Conservation (phyloP, 2,888 invertebrate species). For the Exocentrus adspersus region DNA sequence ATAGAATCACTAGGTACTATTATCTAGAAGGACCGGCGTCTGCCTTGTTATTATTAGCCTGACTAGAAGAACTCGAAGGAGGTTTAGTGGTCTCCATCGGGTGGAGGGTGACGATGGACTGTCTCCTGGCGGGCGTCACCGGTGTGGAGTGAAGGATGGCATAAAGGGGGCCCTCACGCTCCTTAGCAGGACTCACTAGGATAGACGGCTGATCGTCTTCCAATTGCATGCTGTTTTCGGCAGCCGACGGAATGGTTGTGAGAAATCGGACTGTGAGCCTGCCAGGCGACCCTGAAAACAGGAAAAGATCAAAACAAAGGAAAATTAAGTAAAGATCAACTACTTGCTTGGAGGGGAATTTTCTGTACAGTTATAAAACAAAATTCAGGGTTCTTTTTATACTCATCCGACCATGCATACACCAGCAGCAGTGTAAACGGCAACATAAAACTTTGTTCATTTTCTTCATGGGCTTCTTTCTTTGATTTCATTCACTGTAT, state of each 20-base stretch:
- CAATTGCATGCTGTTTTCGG: slow-evolving; percentile 75
- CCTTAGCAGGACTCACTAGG: slow-evolving; percentile 58
- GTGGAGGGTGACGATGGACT: slow-evolving; percentile 62
- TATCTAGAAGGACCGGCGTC: slow-evolving; percentile 53
- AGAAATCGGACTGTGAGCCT: slow-evolving; percentile 69
- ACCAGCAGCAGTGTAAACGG: too few relatives aligned
- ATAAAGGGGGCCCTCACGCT: slow-evolving; percentile 59
- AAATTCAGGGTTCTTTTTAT: too few relatives aligned
- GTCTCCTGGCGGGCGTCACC: slow-evolving; percentile 55
- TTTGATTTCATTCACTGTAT: too few relatives aligned
- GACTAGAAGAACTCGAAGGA: slow-evolving; percentile 46
- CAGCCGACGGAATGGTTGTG: slow-evolving; percentile 79
- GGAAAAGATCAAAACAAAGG: too few relatives aligned
- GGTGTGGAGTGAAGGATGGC: slow-evolving; percentile 61
- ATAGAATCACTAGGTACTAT: slow-evolving; percentile 49
- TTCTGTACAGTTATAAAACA: not conserved
- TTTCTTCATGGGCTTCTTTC: too few relatives aligned
- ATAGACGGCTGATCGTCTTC: slow-evolving; percentile 69
- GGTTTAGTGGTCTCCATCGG: slow-evolving; percentile 54
- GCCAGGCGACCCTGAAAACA: slow-evolving; percentile 65
- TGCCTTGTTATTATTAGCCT: slow-evolving; percentile 39
- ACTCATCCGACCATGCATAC: too few relatives aligned
- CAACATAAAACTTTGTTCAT: too few relatives aligned
- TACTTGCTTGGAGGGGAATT: too few relatives aligned
- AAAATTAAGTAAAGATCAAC: too few relatives aligned